These are phyloP conservation scores for Prochilodus magdalenae DNA, from an alignment of 2,113 vertebrate species.

Conservation along the genomic window DNA sequence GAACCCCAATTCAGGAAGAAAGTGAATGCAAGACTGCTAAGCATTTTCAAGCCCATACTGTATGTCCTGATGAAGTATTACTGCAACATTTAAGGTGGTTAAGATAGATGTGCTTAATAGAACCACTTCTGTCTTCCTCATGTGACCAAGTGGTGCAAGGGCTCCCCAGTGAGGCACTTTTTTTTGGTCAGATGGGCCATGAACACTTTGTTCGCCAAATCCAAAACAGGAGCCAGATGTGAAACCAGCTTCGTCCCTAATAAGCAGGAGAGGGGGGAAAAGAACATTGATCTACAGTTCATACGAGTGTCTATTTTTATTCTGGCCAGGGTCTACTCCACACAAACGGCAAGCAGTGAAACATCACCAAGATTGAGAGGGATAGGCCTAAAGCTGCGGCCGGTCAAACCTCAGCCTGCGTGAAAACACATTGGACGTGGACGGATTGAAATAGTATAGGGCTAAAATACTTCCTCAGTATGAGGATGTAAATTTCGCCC, in stretches of 20 bases:
- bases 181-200: constrained; percentile 24
- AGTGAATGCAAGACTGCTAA: background rate
- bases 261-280: constrained; percentile 22
- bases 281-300: constrained; percentile 46
- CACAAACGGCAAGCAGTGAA: constrained; percentile 38
- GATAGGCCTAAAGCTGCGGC: constrained; percentile 5
- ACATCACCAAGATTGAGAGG: constrained; percentile 17
- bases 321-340: constrained; percentile 21
- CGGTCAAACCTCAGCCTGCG: constrained; percentile 30
- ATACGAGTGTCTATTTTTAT: constrained; percentile 35
- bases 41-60: background rate
- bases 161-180: background rate
- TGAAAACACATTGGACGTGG: constrained; percentile 41
- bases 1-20: background rate
- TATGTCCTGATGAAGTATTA: background rate
- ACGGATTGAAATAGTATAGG: constrained; percentile 27
- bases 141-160: constrained; percentile 11
- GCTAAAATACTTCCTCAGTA: constrained; percentile 39
- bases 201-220: constrained; percentile 19
- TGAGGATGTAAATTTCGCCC: constrained; percentile 11
- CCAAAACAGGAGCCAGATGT: constrained; percentile 39
- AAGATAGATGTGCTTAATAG: constrained; percentile 28
- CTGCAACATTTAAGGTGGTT: background rate
- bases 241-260: constrained; percentile 18
- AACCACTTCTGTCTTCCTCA: constrained; percentile 3